A percentile compares a stretch with the other conserved stretches of the same genome.
Conservation (phyloP, 23 tunicate genomes). For the Trididemnum miniatum region DNA sequence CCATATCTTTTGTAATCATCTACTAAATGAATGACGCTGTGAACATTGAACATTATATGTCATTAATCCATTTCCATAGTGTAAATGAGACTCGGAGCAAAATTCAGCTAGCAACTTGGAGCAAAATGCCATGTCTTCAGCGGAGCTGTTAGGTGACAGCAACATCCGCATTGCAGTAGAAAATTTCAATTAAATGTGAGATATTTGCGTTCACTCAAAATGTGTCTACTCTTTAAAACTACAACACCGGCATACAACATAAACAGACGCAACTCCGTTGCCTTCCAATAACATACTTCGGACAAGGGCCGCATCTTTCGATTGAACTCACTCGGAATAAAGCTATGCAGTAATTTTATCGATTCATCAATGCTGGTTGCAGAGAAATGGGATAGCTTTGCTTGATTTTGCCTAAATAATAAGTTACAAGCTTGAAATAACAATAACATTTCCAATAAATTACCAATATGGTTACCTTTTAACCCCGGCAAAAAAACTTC, state of each 20-base stretch:
- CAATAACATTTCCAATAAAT: too few relatives aligned
- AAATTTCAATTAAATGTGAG: slow-evolving; percentile 34
- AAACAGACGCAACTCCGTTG: slow-evolving; percentile 43
- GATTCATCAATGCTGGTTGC: background rate
- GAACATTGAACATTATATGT: slow-evolving; percentile 36
- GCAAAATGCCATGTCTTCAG: background rate
- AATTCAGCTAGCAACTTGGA: slow-evolving; percentile 24
- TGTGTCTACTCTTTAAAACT: background rate
- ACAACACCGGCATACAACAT: slow-evolving; percentile 34
- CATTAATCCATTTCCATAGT: slow-evolving; percentile 25
- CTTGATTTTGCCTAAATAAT: slow-evolving; percentile 1
- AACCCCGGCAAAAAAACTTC: too few relatives aligned
- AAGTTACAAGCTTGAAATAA: too few relatives aligned
- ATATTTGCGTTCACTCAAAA: background rate
- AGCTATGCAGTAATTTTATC: background rate
- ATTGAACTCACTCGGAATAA: slow-evolving; percentile 46
- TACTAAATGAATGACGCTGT: slow-evolving; percentile 24
- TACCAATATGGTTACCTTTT: slow-evolving; percentile 22
- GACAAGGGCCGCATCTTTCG: slow-evolving; percentile 36
- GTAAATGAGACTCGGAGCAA: slow-evolving; percentile 4
- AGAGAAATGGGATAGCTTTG: background rate
- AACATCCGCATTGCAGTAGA: slow-evolving; percentile 25
- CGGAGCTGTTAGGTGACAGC: background rate
- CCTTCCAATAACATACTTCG: slow-evolving; percentile 43
- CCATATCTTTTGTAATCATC: slow-evolving; percentile 24